These are phyloP conservation scores for Diploptera punctata DNA, from an alignment of 2,888 invertebrate species.

Conservation along the genomic window DNA sequence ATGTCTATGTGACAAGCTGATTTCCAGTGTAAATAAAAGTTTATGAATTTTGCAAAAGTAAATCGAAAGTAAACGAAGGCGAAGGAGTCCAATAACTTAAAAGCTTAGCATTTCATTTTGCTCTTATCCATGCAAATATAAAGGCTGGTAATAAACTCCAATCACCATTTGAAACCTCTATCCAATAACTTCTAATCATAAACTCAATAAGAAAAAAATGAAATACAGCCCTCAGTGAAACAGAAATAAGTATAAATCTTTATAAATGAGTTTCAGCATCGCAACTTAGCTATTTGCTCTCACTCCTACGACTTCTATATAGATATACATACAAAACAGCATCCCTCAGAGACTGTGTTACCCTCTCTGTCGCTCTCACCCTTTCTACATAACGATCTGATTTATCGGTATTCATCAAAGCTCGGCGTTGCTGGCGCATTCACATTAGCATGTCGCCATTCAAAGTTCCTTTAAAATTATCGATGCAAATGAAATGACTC, in stretches of 20 bases:
- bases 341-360: slow-evolving; percentile 23
- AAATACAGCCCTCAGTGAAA: neutral
- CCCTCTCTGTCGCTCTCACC: slow-evolving; percentile 14
- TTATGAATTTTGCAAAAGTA: too few species aligned
- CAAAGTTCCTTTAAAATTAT: slow-evolving; percentile 44
- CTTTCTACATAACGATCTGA: slow-evolving; percentile 41
- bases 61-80: too few species aligned
- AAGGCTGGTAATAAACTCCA: slow-evolving; percentile 1
- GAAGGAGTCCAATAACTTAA: too few species aligned
- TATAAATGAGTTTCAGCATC: slow-evolving; percentile 26
- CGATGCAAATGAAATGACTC: slow-evolving; percentile 45
- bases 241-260: slow-evolving; percentile 19
- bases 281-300: slow-evolving; percentile 16
- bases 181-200: slow-evolving; percentile 20
- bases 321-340: neutral
- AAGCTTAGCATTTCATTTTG: too few species aligned
- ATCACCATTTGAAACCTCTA: neutral
- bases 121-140: too few species aligned
- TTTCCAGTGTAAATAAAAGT: too few species aligned
- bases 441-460: slow-evolving; percentile 44
- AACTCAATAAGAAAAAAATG: slow-evolving; percentile 2
- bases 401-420: slow-evolving; percentile 45
- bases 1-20: too few species aligned
- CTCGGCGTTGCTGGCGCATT: slow-evolving; percentile 27
- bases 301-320: slow-evolving; percentile 3